phyloP scores from a whole-genome alignment of 92 coral and sea anemone genomes.

The Micromussa lordhowensis region DNA sequence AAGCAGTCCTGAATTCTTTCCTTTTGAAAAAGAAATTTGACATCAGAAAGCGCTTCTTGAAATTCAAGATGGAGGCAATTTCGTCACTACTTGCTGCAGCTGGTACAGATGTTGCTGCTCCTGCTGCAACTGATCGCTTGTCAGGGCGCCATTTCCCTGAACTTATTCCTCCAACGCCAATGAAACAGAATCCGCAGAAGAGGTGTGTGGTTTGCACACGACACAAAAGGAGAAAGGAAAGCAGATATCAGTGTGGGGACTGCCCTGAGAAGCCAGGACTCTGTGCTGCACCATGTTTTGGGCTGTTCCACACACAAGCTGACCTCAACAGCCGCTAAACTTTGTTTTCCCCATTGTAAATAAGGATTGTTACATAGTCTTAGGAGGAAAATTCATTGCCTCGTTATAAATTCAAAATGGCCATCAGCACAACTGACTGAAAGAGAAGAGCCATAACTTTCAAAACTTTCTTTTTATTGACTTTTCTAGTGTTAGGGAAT shows the following conservation, averaged over 20 bases:
- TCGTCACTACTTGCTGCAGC: slow-evolving; percentile 9
- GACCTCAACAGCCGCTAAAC: slow-evolving; percentile 16
- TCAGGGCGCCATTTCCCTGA: slow-evolving; percentile 14
- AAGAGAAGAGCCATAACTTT: slow-evolving; percentile 13
- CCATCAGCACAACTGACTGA: not conserved
- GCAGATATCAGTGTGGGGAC: slow-evolving; percentile 43
- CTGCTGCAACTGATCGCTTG: slow-evolving; percentile 6
- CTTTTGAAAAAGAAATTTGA: not conserved
- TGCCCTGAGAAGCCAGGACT: slow-evolving; percentile 35
- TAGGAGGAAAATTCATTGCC: not conserved
- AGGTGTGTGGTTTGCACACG: slow-evolving; percentile 34
- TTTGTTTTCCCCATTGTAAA: not conserved
- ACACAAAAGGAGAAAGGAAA: slow-evolving; percentile 17
- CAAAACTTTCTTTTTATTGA: not conserved
- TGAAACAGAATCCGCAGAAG: slow-evolving; percentile 44
- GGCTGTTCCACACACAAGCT: slow-evolving; percentile 24
- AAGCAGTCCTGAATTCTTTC: too few species aligned
- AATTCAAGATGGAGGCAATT: not conserved
- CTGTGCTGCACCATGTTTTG: not conserved
- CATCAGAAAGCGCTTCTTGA: too few species aligned
- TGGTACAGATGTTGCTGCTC: slow-evolving; percentile 10
- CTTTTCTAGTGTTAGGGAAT: not conserved
- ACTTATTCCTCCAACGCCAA: slow-evolving; percentile 27
- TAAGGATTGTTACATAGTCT: not conserved
- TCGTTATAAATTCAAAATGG: slow-evolving; percentile 29